Base-by-base conservation (phyloP, 2,113 vertebrate species). In the Gobiocypris rarus region DNA sequence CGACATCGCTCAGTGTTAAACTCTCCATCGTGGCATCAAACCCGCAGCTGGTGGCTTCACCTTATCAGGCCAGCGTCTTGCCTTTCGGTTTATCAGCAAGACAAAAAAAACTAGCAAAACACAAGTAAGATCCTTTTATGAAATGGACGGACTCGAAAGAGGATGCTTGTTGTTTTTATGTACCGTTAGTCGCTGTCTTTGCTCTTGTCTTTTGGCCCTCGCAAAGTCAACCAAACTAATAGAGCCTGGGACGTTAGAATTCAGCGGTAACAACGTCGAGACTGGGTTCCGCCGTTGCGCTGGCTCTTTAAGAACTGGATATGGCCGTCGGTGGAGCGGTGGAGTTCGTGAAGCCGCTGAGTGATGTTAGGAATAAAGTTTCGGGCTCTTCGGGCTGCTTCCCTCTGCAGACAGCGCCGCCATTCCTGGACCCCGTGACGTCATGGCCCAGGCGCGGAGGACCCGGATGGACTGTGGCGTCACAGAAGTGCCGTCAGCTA, bases 1-100 rank as follows among this genome's bases (percentile, higher is more conserved):
- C 97, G 84, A 96, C 94, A 83, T 99, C 97, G 89, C 92, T 99
- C 90, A 99, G 91, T 91, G 97, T 97, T 90, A 97, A 94, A 92
- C 96, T 97, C 93, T 99, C 97, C 97, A 99, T 99, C 77, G 87
- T 93, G 75, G 88, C 77, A 86, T 88, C 75, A 45, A 74, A 81
- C 59, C 69, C 56, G 38, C 78, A 38, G 79, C 83, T 78, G 45
- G 17, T 43, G 58, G 54, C 50, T 80, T 75, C 80, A 43, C 61
- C n/a, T 48, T 73, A 59, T 52, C 76, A 45, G 84, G 31, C 76
- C 69, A 81, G 77, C 73, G 45, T 73, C 75, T 54, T 58, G 73
- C 63, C 59, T 56, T 52, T 19, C 75, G 31, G 34, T 61, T 59
- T 70, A 73, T 31, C 2, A 28, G 75, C 75, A 5, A 19, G 24